A percentile compares a stretch with the other conserved stretches of the same genome.
Evolutionary conservation across 2,888 invertebrate species (phyloP).

Genomic region (Nomada flava): DNA sequence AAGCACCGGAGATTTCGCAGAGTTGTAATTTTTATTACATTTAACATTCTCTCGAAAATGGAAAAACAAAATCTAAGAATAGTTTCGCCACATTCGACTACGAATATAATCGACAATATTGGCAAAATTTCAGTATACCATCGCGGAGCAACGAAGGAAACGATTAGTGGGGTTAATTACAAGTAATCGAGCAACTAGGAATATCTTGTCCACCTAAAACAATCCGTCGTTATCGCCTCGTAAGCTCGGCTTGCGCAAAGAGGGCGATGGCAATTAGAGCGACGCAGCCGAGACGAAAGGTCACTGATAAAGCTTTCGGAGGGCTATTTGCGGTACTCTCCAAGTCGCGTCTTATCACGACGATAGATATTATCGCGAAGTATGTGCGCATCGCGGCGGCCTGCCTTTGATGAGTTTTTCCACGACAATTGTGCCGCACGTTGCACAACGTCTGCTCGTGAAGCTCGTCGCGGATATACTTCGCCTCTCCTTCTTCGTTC

Average conservation of each 20-base stretch:
- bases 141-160: not conserved
- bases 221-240: conserved; percentile 8
- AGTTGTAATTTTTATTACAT: too few relatives aligned
- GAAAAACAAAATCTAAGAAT: too few relatives aligned
- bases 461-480: conserved; percentile 1
- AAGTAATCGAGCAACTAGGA: conserved; percentile 22
- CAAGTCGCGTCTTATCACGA: conserved; percentile 22
- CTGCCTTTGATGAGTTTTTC: conserved; percentile 49
- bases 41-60: too few relatives aligned
- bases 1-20: too few relatives aligned
- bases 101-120: too few relatives aligned
- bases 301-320: conserved; percentile 48
- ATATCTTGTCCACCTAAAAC: conserved; percentile 31
- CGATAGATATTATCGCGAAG: conserved; percentile 34
- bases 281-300: conserved; percentile 27
- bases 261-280: conserved; percentile 29
- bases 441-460: conserved; percentile 31
- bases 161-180: conserved; percentile 26
- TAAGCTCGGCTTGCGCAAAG: conserved; percentile 23
- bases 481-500: not conserved
- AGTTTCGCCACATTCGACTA: too few relatives aligned
- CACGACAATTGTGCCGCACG: conserved; percentile 1
- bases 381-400: conserved; percentile 32
- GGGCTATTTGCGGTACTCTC: conserved; percentile 43
- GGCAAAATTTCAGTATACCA: too few relatives aligned